Evolutionary conservation across 2,797 vertebrate species (phyloP), one percentile per base, ranked within the genome.

Genomic region (Mus spretus): DNA sequence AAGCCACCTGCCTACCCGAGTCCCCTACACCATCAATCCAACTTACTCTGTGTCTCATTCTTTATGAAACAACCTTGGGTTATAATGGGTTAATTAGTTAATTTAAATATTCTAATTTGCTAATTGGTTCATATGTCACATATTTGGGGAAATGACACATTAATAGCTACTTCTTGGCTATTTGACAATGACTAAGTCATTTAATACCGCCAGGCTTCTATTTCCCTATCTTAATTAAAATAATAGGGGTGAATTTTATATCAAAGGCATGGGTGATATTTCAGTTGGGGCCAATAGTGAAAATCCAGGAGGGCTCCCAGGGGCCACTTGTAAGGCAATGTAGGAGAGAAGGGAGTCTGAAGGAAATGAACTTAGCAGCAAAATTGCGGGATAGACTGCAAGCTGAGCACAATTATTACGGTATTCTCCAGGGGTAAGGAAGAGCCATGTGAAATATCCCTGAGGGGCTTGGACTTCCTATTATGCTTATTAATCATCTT

Each of bases 401-500:
- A 78, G 86, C 92, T 28, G 86, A 57, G 80, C 47, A 0, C 55
- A 77, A 77, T 93, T 72, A 89, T 50, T 47, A 67, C 77, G 22
- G 37, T 44, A 19, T 44, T 89, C 94, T 88, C 34, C 0, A 34
- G 80, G 70, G 90, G 6, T 50, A 82, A 57, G 81, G 89, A 65
- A 86, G 95, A 88, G 77, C 89, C 63, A 5, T 9, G 37, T 47
- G 44, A n/a, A 74, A 31, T 28, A 61, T 89, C 83, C 91, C 89
- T 75, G 34, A 91, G 95, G 87, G 80, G 34, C 78, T 63, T 13
- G 47, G 87, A 44, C 80, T 96, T 91, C 91, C 93, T 81, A 22
- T 37, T n/a, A 78, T 75, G 94, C 89, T 94, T 91, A 91, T 95
- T 94, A 84, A 90, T 96, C 96, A 88, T 85, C 94, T 89, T 87